These are phyloP conservation scores for Motacilla tschutschensis DNA, from an alignment of 2,113 vertebrate genomes.

Conservation along the genomic window DNA sequence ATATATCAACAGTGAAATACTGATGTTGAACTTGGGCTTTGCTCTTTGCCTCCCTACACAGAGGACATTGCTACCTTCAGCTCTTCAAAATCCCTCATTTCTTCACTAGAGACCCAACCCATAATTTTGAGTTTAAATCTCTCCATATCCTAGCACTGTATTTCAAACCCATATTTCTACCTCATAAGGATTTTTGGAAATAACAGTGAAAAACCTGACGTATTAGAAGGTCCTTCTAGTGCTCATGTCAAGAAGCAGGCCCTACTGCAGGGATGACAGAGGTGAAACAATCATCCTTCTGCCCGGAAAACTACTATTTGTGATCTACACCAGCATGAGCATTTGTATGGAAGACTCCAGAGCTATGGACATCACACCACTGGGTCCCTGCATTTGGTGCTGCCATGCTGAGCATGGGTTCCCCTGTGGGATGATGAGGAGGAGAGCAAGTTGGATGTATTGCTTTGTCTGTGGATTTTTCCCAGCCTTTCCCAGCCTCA, in stretches of 20 bases:
- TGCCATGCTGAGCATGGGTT: not conserved
- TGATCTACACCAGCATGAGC: not conserved
- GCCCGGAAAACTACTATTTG: not conserved
- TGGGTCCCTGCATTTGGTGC: not conserved
- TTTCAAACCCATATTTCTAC: not conserved
- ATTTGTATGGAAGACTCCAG: not conserved
- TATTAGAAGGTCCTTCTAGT: not conserved
- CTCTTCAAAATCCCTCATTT: not conserved
- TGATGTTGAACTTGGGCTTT: not conserved
- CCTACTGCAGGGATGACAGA: not conserved
- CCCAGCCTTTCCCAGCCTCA: not conserved
- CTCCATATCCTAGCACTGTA: not conserved
- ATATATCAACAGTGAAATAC: not conserved
- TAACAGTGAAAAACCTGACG: not conserved
- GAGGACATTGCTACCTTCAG: not conserved
- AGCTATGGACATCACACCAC: too few relatives aligned
- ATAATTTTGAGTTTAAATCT: not conserved
- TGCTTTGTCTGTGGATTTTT: not conserved
- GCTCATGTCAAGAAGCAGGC: not conserved
- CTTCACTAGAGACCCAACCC: not conserved
- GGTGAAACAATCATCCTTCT: not conserved
- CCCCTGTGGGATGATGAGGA: not conserved
- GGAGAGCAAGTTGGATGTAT: accelerated
- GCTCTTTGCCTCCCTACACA: not conserved
- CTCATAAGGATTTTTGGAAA: not conserved